Evolutionary conservation across 1,140 invertebrate genomes (phyloP).

Genomic region (Drosophila navojoa): DNA sequence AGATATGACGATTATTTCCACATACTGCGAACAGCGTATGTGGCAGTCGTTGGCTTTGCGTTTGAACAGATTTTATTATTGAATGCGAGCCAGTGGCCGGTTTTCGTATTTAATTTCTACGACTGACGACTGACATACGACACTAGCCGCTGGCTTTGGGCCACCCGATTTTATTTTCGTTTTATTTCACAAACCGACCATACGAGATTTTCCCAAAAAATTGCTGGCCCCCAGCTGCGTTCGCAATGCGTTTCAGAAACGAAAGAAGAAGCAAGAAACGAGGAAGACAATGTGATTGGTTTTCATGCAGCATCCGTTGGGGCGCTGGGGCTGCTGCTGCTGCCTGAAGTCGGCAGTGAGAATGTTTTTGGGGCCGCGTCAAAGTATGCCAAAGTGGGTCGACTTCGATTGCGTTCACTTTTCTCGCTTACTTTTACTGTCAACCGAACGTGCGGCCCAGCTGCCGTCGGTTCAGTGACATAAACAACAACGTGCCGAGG

Average conservation of each 20-base stretch:
- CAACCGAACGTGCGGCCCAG: slow-evolving; percentile 63
- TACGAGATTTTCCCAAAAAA: slow-evolving; percentile 52
- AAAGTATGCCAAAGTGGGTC: slow-evolving; percentile 58
- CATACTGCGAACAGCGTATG: slow-evolving; percentile 3
- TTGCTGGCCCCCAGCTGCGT: slow-evolving; percentile 32
- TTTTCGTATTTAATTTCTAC: slow-evolving; percentile 32
- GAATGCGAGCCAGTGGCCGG: slow-evolving; percentile 1
- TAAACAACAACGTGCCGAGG: slow-evolving; percentile 32
- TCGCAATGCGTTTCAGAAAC: slow-evolving; percentile 22
- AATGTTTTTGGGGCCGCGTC: slow-evolving; percentile 9
- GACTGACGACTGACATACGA: slow-evolving; percentile 39
- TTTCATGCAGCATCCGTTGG: slow-evolving; percentile 10
- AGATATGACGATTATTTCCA: too few species aligned
- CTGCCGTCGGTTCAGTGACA: slow-evolving; percentile 70
- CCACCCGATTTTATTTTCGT: slow-evolving; percentile 59
- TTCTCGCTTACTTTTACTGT: slow-evolving; percentile 76
- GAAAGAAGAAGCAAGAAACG: not conserved
- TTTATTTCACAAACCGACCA: not conserved
- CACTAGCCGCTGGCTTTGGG: slow-evolving; percentile 65
- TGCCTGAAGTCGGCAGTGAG: not conserved
- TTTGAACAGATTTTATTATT: slow-evolving; percentile 4
- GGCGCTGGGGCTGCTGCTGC: not conserved
- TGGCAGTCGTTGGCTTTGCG: slow-evolving; percentile 30
- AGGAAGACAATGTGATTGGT: slow-evolving; percentile 17
- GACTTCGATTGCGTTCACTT: slow-evolving; percentile 74